Conservation (phyloP, 2,113 vertebrate species). For the Clarias batrachus region DNA sequence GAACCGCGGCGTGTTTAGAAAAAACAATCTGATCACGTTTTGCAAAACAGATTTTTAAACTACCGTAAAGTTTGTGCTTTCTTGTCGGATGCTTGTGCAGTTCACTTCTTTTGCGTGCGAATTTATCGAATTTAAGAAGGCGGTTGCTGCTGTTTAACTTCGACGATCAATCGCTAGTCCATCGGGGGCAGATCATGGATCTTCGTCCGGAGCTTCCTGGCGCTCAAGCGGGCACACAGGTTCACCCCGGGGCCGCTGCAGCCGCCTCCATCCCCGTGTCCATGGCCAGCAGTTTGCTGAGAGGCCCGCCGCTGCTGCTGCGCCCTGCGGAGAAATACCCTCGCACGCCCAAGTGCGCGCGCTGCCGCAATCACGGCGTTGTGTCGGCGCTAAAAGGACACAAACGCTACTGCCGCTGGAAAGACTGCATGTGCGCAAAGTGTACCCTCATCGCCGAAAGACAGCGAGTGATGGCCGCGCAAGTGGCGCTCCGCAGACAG, state of each 20-base stretch:
- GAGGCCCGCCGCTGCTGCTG: constrained; percentile 86
- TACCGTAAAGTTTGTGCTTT: background rate
- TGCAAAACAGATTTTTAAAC: background rate
- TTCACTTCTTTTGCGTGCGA: background rate
- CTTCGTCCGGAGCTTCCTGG: constrained; percentile 84
- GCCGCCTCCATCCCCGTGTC: constrained; percentile 84
- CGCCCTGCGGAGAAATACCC: constrained; percentile 95
- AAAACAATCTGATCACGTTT: background rate
- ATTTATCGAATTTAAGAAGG: constrained; percentile 6
- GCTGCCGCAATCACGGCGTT: constrained; percentile 96
- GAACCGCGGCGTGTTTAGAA: constrained; percentile 1
- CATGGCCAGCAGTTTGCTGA: constrained; percentile 84
- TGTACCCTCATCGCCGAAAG: constrained; percentile 96
- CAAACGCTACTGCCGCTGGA: constrained; percentile 99
- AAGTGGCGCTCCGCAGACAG: constrained; percentile 93
- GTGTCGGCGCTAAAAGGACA: constrained; percentile 97
- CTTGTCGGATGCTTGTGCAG: constrained; percentile 26
- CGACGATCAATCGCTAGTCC: constrained; percentile 16
- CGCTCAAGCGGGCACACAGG: constrained; percentile 77
- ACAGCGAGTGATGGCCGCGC: constrained; percentile 97
- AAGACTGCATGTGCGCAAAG: constrained; percentile 99
- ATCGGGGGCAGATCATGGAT: constrained; percentile 75
- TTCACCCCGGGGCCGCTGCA: constrained; percentile 73
- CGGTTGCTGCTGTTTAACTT: constrained; percentile 25
- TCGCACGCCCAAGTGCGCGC: constrained; percentile 95